A percentile compares a stretch with the other conserved stretches of the same genome.
phyloP scores from a whole-genome alignment of 2,888 invertebrate species.

The Synanthedon tipuliformis region DNA sequence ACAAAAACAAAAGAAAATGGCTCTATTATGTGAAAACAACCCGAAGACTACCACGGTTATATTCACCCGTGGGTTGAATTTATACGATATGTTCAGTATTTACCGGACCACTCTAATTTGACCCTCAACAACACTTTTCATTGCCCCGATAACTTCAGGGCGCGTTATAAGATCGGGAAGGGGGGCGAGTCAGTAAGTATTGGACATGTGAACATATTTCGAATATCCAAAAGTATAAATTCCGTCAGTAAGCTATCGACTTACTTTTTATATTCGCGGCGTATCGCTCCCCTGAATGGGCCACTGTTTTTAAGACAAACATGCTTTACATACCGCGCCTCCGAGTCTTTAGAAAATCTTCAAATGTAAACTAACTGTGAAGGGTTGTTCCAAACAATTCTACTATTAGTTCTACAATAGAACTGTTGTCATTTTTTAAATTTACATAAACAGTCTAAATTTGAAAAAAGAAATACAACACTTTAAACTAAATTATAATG shows the following conservation, averaged over 20 bases:
- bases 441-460: too few species aligned
- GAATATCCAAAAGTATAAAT: conserved; percentile 70
- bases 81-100: conserved; percentile 63
- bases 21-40: conserved; percentile 71
- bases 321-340: conserved; percentile 23
- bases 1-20: conserved; percentile 70
- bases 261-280: conserved; percentile 67
- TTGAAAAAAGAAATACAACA: too few species aligned
- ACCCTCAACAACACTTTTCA: conserved; percentile 15
- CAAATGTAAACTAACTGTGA: not conserved
- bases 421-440: too few species aligned
- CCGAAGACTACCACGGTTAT: conserved; percentile 62
- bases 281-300: conserved; percentile 54
- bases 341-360: not conserved
- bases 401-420: too few species aligned
- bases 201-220: conserved; percentile 55
- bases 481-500: too few species aligned
- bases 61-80: conserved; percentile 67
- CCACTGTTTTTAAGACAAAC: conserved; percentile 65
- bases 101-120: conserved; percentile 32
- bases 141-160: not conserved
- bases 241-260: conserved; percentile 67
- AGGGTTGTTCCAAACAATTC: too few species aligned
- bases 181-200: conserved; percentile 14
- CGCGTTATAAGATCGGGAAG: not conserved